phyloP scores from a whole-genome alignment of 2,888 invertebrate genomes.

The Ophion ventricosus region DNA sequence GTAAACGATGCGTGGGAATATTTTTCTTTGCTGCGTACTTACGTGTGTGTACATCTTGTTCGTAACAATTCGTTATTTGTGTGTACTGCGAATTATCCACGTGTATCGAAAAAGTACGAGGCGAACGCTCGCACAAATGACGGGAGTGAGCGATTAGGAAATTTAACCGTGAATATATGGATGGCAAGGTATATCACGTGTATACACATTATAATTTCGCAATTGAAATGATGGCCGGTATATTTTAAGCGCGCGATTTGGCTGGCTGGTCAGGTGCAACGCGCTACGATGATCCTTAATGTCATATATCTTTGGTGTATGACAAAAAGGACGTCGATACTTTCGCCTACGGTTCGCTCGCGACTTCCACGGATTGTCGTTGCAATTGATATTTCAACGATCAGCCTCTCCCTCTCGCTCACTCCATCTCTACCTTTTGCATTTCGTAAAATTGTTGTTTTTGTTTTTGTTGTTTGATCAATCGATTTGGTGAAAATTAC shows the following conservation, averaged over 20 bases:
- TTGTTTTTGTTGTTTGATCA: background rate
- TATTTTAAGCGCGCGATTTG: slow-evolving; percentile 32
- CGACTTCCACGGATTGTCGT: slow-evolving; percentile 17
- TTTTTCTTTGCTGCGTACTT: background rate
- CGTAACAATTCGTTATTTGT: background rate
- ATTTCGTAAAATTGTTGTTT: background rate
- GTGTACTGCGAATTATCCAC: background rate
- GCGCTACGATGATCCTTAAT: slow-evolving; percentile 15
- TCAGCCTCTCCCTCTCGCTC: background rate
- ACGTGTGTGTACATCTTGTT: background rate
- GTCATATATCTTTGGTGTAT: slow-evolving; percentile 7
- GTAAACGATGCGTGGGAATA: background rate
- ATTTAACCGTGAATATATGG: background rate
- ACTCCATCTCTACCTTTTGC: background rate
- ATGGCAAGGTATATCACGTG: background rate
- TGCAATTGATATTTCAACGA: slow-evolving; percentile 7
- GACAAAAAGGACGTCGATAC: slow-evolving; percentile 18
- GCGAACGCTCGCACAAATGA: background rate
- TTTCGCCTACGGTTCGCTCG: slow-evolving; percentile 20
- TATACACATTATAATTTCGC: slow-evolving; percentile 25
- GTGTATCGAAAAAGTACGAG: background rate
- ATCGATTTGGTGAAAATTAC: background rate
- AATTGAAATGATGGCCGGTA: slow-evolving; percentile 37
- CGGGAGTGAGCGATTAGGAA: background rate
- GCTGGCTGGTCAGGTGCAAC: slow-evolving; percentile 47